Base-by-base conservation (phyloP, 2,888 invertebrate species). In the Cylindroiulus punctatus region DNA sequence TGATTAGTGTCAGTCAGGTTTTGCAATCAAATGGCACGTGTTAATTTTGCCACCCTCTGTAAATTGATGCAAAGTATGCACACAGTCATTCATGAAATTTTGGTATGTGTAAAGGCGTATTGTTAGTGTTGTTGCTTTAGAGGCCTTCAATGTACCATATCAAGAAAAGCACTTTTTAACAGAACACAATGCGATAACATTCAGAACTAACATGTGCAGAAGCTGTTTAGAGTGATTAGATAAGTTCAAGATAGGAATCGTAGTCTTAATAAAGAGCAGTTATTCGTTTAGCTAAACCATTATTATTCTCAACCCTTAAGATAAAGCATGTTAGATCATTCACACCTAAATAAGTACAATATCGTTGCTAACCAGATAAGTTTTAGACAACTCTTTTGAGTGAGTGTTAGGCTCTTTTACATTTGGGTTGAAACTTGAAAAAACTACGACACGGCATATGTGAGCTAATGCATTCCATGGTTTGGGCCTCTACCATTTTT, bases 401-500 rank as follows among this genome's bases (percentile, higher is more conserved):
- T 12, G 12, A 30, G 26, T 65, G 10, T 65, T 65, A 65, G 22
- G 3, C 65, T 44, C 22, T 76, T 30, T 30, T 76, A 30, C 76
- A 76, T 76, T 76, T 30, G 76, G 76, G 76, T 17, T 30, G 30
- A 76, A 65, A 22, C 30, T 17, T 30, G 30, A 76, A 65, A 22
- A 30, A 12, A 26, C 30, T 26, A 22, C 65, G 26, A 65, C 26
- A 76, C 5, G 3, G 12, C 30, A 30, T 76, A 76, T 14, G 30
- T 76, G 76, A 30, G 76, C 30, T 76, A 30, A 30, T 76, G 76
- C 30, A 76, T 76, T 76, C 30, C 76, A 76, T 76, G 76, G 76
- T 42, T 22, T 83, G 83, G 83, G 42, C 83, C 40, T 36, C 44
- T 83, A 84, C 44, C 84, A 47, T 57, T 52, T 57, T 32, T 57